Evolutionary conservation across 2,888 invertebrate species (phyloP).

Genomic region (Theodoxus fluviatilis): DNA sequence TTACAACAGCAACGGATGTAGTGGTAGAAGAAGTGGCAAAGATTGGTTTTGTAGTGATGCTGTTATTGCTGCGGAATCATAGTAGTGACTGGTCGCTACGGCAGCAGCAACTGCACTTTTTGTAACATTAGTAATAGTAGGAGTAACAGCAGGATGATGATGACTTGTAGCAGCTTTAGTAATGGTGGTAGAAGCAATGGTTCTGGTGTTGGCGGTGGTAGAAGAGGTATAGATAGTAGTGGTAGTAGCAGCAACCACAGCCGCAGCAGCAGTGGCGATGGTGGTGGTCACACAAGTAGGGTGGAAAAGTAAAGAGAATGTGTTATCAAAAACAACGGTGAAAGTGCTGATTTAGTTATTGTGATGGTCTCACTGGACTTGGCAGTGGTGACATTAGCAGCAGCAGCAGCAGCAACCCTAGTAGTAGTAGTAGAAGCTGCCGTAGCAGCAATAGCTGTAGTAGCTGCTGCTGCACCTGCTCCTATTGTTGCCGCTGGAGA

Average conservation of each 20-base stretch:
- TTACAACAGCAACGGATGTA: too few species aligned
- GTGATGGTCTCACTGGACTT: background rate
- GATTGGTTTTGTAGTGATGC: too few species aligned
- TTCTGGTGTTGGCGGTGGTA: background rate
- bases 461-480: too few species aligned
- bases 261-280: background rate
- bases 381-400: background rate
- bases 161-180: background rate
- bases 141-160: background rate
- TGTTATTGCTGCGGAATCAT: too few species aligned
- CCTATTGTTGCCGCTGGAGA: too few species aligned
- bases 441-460: background rate
- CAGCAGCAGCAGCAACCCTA: background rate
- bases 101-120: background rate
- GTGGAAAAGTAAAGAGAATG: background rate
- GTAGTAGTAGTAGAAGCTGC: background rate
- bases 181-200: background rate
- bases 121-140: background rate
- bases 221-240: background rate
- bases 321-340: background rate
- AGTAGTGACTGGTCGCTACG: background rate
- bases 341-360: background rate
- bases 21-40: too few species aligned
- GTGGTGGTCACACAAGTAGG: background rate
- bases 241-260: background rate